Evolutionary conservation across 1,140 invertebrate species (phyloP).

Genomic region (Tribolium madens): DNA sequence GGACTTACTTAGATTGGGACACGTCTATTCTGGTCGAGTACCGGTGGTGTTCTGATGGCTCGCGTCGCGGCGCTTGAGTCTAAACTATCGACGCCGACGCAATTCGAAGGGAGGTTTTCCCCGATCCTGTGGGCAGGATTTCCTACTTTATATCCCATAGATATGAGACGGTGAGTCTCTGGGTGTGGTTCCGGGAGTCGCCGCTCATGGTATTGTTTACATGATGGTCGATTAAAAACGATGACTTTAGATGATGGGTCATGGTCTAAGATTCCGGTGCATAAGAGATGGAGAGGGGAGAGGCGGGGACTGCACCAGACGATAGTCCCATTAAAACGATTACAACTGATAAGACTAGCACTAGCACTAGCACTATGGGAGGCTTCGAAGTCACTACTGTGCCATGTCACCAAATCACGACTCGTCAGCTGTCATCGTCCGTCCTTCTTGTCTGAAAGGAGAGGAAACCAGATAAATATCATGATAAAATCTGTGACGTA

Average conservation of each 20-base stretch:
- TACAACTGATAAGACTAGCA: constrained; percentile 53
- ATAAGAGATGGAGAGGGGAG: constrained; percentile 58
- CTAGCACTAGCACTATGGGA: constrained; percentile 46
- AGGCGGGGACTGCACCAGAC: constrained; percentile 55
- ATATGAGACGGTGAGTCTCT: constrained; percentile 58
- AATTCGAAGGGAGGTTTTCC: constrained; percentile 60
- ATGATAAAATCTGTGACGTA: constrained; percentile 60
- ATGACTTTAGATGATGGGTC: too few relatives aligned
- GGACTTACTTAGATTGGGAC: background rate
- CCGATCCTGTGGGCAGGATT: constrained; percentile 64
- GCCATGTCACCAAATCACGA: constrained; percentile 62
- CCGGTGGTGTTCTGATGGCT: constrained; percentile 49
- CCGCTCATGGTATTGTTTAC: constrained; percentile 52
- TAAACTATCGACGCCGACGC: constrained; percentile 62
- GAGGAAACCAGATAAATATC: constrained; percentile 55
- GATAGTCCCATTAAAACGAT: constrained; percentile 57
- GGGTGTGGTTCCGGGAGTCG: constrained; percentile 61
- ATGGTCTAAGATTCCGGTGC: constrained; percentile 59
- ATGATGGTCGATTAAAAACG: background rate
- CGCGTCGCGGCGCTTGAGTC: constrained; percentile 56
- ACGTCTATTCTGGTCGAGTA: constrained; percentile 53
- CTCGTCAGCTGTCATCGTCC: constrained; percentile 59
- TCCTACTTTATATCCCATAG: constrained; percentile 61
- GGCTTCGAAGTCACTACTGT: constrained; percentile 59
- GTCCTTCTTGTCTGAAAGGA: constrained; percentile 58